Base-by-base conservation (phyloP, 2,797 vertebrate genomes). In the Sebastes wilsoni region DNA sequence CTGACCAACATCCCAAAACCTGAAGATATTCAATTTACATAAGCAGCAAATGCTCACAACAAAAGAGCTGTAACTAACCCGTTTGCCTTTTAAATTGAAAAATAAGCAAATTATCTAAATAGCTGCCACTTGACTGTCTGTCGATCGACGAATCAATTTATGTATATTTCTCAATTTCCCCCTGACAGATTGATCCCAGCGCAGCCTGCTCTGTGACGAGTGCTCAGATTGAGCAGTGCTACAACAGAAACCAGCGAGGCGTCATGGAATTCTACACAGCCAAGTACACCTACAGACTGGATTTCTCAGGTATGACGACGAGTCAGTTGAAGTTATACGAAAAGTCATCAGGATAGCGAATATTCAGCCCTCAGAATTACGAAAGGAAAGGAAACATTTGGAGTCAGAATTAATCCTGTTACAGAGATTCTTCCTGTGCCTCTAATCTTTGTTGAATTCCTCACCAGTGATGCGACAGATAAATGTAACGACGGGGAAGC, bases 211-310 rank as follows among this genome's bases (percentile, higher is more conserved):
- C 97, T 28, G 95, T 99, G 86, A 98, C 96, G 87, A 99, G 97
- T 70, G 97, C 98, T 92, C 97, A 99, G 91, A 99, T 99, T 67
- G 98, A 99, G 88, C 97, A 95, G 91, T 97, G 96, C 92, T 99
- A 97, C 95, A 96, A 80, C 93, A 93, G 95, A 87, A 97, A 99
- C 90, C 97, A 97, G 11, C 95, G 91, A 6, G 97, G 97, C 20
- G 95, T 96, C 70, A 93, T 99, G 95, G 97, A 96, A 75, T 99
- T 99, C 93, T 96, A 96, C 85, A 99, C 98, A 32, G 94, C 96
- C 72, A 99, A 99, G 95, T 99, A 98, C 93, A 98, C 97, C 81
- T 99, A 99, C 95, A 95, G 91, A 9, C 93, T 99, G 87, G 97
- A 99, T 91, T 99, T 99, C 84, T 93, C 97, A 94, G 97, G 98